Evolutionary conservation across 2,113 vertebrate genomes (phyloP), one percentile per base, ranked within the genome.

Genomic region (Glaucidium brasilianum): DNA sequence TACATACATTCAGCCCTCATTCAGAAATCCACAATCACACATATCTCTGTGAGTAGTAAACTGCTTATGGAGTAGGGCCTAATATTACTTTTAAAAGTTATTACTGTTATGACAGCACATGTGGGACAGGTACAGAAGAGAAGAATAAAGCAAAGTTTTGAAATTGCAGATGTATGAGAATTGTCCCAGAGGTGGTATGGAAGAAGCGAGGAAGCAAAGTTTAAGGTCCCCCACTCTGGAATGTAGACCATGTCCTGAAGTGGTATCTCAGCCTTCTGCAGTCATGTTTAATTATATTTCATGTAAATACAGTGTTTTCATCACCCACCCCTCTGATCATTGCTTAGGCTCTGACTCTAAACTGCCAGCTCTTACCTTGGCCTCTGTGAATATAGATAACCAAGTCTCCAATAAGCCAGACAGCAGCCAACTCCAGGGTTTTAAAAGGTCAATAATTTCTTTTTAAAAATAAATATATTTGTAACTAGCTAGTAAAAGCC

Each of bases 401-500:
- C 18, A 76, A 78, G 16, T 58, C 66, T 94, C 60, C 88, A 84
- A 34, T 2, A 75, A 85, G 52, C 41, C 77, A 73, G 53, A 49
- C 71, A 81, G 69, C 35, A 89, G 62, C 58, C 94, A 86, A 58
- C 80, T 87, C 73, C 53, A 45, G 80, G 37, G 58, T 81, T 95
- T 95, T 94, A 87, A 72, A 72, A 96, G 63, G 76, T 93, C 92
- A 96, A 95, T 93, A 85, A 84, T 79, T 95, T 84, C 16, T 91
- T 94, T 87, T 73, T 26, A 66, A 95, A 95, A 91, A 95, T 94
- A 86, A 87, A 87, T 94, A 27, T 69, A 82, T 83, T 88, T 82
- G 56, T 78, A 97, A 85, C 69, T 56, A 92, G 59, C 45, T 74
- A 32, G 66, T 89, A 88, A 89, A 91, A 92, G 77, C 91, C 92